Evolutionary conservation across 2,888 invertebrate species (phyloP).

Genomic region (Sylvicola cinctus): DNA sequence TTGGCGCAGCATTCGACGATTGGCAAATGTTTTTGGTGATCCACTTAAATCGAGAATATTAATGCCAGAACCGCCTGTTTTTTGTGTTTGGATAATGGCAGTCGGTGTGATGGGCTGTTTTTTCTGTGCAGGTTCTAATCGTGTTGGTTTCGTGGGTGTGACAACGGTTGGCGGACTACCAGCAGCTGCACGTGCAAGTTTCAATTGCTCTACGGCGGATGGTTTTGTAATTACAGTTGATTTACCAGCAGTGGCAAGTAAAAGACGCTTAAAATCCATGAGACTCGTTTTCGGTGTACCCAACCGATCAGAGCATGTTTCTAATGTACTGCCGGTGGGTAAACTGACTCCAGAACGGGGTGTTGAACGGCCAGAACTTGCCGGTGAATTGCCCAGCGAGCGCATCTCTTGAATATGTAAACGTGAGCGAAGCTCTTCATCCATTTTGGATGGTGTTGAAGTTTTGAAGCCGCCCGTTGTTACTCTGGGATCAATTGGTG

Average conservation of each 20-base stretch:
- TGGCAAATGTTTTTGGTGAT: slow-evolving; percentile 47
- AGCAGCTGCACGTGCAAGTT: slow-evolving; percentile 33
- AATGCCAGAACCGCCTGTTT: slow-evolving; percentile 26
- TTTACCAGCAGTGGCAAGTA: slow-evolving; percentile 56
- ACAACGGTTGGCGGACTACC: slow-evolving; percentile 10
- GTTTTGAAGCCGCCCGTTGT: slow-evolving; percentile 39
- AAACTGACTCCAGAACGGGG: slow-evolving; percentile 27
- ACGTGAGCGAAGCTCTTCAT: slow-evolving; percentile 35
- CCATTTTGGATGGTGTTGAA: slow-evolving; percentile 36
- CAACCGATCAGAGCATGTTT: slow-evolving; percentile 41
- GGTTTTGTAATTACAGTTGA: slow-evolving; percentile 34
- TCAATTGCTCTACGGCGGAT: slow-evolving; percentile 62
- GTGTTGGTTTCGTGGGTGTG: slow-evolving; percentile 7
- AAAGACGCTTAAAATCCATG: slow-evolving; percentile 62
- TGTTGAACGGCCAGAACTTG: slow-evolving; percentile 28
- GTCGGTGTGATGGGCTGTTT: slow-evolving; percentile 6
- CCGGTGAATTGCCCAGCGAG: slow-evolving; percentile 28
- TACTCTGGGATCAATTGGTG: slow-evolving; percentile 47
- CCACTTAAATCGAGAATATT: slow-evolving; percentile 48
- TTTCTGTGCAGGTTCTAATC: slow-evolving; percentile 4
- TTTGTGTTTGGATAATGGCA: not conserved
- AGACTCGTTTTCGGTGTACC: slow-evolving; percentile 55
- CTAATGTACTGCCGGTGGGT: slow-evolving; percentile 19
- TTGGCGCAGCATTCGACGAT: slow-evolving; percentile 32
- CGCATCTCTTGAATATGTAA: slow-evolving; percentile 13